phyloP scores from a whole-genome alignment of 1,140 invertebrate species.

The Camponotus floridanus region DNA sequence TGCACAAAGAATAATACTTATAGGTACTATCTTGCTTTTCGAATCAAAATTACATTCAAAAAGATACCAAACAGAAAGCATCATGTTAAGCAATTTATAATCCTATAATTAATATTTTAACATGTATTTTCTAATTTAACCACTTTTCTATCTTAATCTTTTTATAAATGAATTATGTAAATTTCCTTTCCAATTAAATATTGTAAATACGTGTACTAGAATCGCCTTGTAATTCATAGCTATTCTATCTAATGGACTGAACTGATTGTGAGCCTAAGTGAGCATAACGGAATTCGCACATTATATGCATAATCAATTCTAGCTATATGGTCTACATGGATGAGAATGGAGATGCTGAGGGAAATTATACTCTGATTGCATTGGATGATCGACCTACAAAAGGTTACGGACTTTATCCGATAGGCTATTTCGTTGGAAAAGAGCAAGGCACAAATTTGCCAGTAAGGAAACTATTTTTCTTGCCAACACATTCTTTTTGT shows the following conservation, averaged over 20 bases:
- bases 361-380: slow-evolving; percentile 97
- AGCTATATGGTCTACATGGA: slow-evolving; percentile 97
- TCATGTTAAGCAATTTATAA: background rate
- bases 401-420: slow-evolving; percentile 91
- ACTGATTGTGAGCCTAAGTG: background rate
- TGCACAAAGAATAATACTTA: background rate
- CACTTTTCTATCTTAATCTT: background rate
- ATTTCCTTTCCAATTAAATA: background rate
- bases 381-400: slow-evolving; percentile 84
- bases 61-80: background rate
- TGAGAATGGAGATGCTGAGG: slow-evolving; percentile 97
- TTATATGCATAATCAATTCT: slow-evolving; percentile 33
- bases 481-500: background rate
- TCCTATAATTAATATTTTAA: background rate
- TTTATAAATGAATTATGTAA: background rate
- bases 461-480: slow-evolving; percentile 81
- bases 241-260: background rate
- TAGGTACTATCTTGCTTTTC: background rate
- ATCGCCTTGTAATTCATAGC: background rate
- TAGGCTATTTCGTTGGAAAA: slow-evolving; percentile 89
- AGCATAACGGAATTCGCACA: slow-evolving; percentile 6
- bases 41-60: background rate
- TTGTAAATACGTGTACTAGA: too few species aligned
- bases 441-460: slow-evolving; percentile 86
- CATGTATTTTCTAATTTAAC: too few species aligned